A percentile compares a stretch with the other conserved stretches of the same genome.
Conservation (phyloP, 2,113 vertebrate genomes). For the Chiloscyllium plagiosum region DNA sequence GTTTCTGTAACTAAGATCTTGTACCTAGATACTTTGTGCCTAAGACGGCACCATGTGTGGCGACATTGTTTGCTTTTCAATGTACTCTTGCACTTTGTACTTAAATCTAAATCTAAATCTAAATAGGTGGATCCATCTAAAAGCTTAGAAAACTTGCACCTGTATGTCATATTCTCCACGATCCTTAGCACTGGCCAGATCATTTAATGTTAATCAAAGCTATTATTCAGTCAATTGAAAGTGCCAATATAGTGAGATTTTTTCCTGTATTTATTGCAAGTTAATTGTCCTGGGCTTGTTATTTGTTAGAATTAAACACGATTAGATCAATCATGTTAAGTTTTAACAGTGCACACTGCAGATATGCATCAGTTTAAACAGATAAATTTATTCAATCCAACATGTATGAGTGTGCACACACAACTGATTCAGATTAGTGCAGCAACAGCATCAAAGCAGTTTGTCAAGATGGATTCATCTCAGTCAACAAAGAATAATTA, state of each 20-base stretch:
- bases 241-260: constrained; percentile 29
- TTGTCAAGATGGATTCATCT: background rate
- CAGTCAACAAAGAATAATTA: background rate
- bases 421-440: background rate
- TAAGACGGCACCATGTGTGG: too few relatives aligned
- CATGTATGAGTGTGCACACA: constrained; percentile 17
- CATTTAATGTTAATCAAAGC: constrained; percentile 28
- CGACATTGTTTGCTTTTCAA: too few relatives aligned
- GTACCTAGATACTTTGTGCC: too few relatives aligned
- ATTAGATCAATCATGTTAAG: constrained; percentile 26
- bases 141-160: background rate
- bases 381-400: constrained; percentile 5
- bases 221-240: constrained; percentile 31
- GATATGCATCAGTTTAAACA: background rate
- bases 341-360: background rate
- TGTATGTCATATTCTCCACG: background rate
- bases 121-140: background rate
- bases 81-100: too few relatives aligned
- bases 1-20: too few relatives aligned
- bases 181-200: background rate
- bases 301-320: constrained; percentile 25
- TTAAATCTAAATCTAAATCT: background rate
- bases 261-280: constrained; percentile 21
- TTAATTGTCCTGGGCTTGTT: constrained; percentile 16
- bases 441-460: background rate